Evolutionary conservation across 2,797 vertebrate genomes (phyloP).

Genomic region (Aythya fuligula): DNA sequence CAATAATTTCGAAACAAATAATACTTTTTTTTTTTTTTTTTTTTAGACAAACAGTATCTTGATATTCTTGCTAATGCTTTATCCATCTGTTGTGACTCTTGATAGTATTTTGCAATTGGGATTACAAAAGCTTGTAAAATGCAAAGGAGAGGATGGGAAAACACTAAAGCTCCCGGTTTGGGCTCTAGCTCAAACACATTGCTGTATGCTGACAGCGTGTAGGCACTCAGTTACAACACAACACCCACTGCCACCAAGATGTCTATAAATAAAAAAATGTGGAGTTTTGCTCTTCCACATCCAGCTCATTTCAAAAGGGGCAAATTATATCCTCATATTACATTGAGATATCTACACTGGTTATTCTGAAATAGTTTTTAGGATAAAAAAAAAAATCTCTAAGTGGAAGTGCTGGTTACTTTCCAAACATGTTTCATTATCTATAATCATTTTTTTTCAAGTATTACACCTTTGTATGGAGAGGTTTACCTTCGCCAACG

Average conservation of each 20-base stretch:
- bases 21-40: neutral
- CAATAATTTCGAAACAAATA: neutral
- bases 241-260: neutral
- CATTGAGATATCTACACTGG: neutral
- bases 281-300: neutral
- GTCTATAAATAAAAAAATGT: neutral
- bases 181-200: neutral
- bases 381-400: neutral
- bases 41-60: neutral
- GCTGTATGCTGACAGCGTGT: neutral
- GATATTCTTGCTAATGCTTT: neutral
- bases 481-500: neutral
- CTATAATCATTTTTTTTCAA: neutral
- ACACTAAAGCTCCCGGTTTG: neutral
- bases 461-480: neutral
- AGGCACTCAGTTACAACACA: neutral
- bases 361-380: neutral
- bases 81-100: neutral
- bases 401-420: neutral
- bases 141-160: neutral
- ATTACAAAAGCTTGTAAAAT: constrained; percentile 3
- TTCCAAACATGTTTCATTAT: neutral
- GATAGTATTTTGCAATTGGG: neutral
- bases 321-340: neutral
- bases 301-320: neutral